Base-by-base conservation (phyloP, 2,797 vertebrate genomes). In the Notolepis coatsorum region DNA sequence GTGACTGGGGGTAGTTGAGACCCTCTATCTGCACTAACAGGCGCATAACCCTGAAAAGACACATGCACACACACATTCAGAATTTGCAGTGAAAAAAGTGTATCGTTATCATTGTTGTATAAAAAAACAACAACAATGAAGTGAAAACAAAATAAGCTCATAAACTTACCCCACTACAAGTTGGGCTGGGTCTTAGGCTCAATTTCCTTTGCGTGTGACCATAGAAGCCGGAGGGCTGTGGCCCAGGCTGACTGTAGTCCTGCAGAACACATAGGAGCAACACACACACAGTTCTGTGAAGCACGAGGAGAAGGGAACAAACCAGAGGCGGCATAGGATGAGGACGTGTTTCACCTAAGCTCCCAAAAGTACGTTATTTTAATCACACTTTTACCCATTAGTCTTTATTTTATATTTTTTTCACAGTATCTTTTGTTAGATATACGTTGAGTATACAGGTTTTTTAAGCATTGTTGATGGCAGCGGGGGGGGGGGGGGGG, bases 121-220 rank as follows among this genome's bases (percentile, higher is more conserved):
- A n/a, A n/a, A n/a, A n/a, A n/a, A n/a, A n/a, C n/a, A 24, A 46
- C 23, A 27, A 24, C 5, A 37, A 47, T 2, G 10, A 12, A n/a
- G 21, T 13, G 0, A 33, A 33, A 35, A 12, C 1, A 15, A n/a
- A n/a, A 37, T 2, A 30, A 12, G 2, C 37, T 9, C 13, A n/a
- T 13, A 63, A 1, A 45, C 5, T 28, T 80, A 90, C 89, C 70
- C 30, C 35, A 21, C 77, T 37, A 21, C 77, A 80, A 61, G 55
- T 3, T 7, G 86, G 90, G 65, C 81, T 87, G 51, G 81, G 17
- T 61, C 69, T 68, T 1, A 82, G 84, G 27, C 76, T 89, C 82
- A 78, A 86, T 76, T 89, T 90, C 39, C 73, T 80, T 38, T 88
- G 86, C 4, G 84, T 85, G 42, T 65, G 70, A 60, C 57, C 50